Conservation (phyloP, 1,140 invertebrate species). For the Mycetomoellerius zeteki region DNA sequence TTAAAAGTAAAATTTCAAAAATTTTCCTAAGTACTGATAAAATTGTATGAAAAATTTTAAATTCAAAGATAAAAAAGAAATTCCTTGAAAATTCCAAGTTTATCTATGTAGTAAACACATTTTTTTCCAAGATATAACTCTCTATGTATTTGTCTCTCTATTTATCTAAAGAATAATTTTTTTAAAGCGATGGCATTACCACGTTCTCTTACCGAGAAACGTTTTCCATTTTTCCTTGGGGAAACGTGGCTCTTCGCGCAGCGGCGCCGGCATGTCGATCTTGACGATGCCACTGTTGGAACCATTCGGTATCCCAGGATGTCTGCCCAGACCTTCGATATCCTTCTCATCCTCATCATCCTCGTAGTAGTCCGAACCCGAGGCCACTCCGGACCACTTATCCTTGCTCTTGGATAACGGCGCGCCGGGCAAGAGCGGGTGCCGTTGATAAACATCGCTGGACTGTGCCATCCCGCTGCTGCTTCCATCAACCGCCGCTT, state of each 20-base stretch:
- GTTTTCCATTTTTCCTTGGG: conserved; percentile 92
- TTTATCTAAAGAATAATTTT: no score
- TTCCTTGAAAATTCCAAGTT: no score
- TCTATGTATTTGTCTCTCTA: neutral
- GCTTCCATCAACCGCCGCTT: conserved; percentile 84
- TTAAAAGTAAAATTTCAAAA: no score
- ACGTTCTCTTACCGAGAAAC: conserved; percentile 87
- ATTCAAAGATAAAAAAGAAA: no score
- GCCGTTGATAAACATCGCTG: conserved; percentile 87
- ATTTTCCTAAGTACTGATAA: no score
- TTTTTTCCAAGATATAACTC: neutral
- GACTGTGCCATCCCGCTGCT: conserved; percentile 85
- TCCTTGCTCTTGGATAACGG: conserved; percentile 84
- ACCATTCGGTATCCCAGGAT: conserved; percentile 81
- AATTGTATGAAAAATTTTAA: no score
- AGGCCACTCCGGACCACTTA: conserved; percentile 82
- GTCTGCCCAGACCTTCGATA: conserved; percentile 82
- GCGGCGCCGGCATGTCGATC: conserved; percentile 88
- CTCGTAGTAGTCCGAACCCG: conserved; percentile 84
- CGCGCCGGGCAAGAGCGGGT: conserved; percentile 86
- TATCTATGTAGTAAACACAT: neutral
- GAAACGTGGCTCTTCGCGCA: conserved; percentile 89
- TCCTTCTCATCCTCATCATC: conserved; percentile 85
- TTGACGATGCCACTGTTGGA: conserved; percentile 86
- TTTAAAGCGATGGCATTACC: no score